Conservation (phyloP, 35 echinoderm and acorn worm genomes). For the Hemicentrotus pulcherrimus region DNA sequence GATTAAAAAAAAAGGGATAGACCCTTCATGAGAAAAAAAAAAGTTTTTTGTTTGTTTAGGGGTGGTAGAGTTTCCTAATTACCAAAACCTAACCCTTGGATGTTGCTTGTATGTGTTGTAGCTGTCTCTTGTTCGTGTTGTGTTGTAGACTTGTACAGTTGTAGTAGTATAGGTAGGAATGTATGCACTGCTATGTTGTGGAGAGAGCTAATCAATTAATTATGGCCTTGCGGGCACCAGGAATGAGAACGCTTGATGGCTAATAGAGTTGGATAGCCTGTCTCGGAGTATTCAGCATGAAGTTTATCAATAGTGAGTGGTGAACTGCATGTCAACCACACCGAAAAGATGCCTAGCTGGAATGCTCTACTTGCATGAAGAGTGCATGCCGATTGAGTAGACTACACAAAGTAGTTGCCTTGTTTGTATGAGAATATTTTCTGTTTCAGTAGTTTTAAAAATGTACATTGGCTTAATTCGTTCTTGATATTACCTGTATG, state of each 20-base stretch:
- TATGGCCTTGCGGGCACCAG: not conserved
- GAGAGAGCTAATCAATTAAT: not conserved
- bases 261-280: not conserved
- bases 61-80: not conserved
- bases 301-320: not conserved
- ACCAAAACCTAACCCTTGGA: not conserved
- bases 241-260: not conserved
- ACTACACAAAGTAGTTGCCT: not conserved
- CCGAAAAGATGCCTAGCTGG: not conserved
- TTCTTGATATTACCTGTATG: conserved; percentile 7
- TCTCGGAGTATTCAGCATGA: not conserved
- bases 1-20: no score
- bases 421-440: not conserved
- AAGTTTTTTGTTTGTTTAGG: no score
- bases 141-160: not conserved
- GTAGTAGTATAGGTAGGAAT: not conserved
- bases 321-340: conserved; percentile 16
- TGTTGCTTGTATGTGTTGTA: not conserved
- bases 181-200: not conserved
- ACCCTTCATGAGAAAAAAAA: no score
- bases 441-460: not conserved
- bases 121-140: not conserved
- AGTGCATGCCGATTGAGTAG: not conserved
- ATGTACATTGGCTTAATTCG: not conserved
- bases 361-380: not conserved